Conservation (phyloP, 2,113 vertebrate species). For the Dipodomys ordii region DNA sequence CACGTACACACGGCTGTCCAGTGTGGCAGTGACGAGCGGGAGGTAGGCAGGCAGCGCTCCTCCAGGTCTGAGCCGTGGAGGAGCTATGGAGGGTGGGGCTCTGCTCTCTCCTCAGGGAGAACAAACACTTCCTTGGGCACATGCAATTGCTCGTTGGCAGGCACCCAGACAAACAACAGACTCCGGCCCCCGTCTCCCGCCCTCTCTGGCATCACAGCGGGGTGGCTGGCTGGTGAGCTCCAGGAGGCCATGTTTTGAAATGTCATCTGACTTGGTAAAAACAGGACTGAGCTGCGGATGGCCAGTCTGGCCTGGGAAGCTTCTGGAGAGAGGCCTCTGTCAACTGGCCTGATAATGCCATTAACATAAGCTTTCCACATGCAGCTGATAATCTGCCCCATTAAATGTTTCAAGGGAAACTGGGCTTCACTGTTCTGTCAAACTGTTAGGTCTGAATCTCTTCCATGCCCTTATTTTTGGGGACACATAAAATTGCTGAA, state of each 20-base stretch:
- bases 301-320: conserved; percentile 4
- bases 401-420: conserved; percentile 76
- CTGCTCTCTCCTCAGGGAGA: conserved; percentile 58
- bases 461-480: conserved; percentile 79
- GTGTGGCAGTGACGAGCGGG: conserved; percentile 37
- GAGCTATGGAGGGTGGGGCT: background rate
- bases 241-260: conserved; percentile 60
- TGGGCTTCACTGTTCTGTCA: conserved; percentile 80
- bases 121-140: conserved; percentile 1
- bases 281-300: conserved; percentile 34
- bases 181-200: conserved; percentile 48
- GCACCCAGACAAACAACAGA: conserved; percentile 71
- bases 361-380: conserved; percentile 80
- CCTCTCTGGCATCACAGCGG: conserved; percentile 33
- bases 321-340: conserved; percentile 55
- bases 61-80: background rate
- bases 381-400: conserved; percentile 76
- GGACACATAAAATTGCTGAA: conserved; percentile 83
- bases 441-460: conserved; percentile 78
- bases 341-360: conserved; percentile 65
- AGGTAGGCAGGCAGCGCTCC: conserved; percentile 75
- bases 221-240: background rate
- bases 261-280: conserved; percentile 64
- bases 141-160: conserved; percentile 64
- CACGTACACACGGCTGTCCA: no score